Conservation (phyloP, 2,888 invertebrate species). For the Pseudolycoriella hygida region DNA sequence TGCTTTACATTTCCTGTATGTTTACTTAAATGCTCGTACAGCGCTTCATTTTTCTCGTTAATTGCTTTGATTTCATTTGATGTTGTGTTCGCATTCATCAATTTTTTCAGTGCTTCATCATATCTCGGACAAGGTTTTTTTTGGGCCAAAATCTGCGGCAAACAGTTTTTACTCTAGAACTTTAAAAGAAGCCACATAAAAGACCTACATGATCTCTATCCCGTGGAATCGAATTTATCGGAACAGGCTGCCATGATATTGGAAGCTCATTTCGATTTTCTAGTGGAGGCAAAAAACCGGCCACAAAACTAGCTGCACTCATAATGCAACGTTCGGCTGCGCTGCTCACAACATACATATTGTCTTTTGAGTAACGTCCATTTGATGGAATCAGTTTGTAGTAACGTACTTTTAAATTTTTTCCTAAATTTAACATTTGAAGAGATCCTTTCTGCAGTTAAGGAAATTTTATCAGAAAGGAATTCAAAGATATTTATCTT, state of each 20-base stretch:
- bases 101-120: conserved; percentile 31
- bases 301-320: conserved; percentile 67
- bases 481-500: no score
- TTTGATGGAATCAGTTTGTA: conserved; percentile 42
- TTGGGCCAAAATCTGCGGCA: conserved; percentile 22
- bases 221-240: conserved; percentile 59
- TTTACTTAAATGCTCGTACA: conserved; percentile 42
- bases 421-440: conserved; percentile 57
- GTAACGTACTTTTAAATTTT: conserved; percentile 51
- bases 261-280: conserved; percentile 23
- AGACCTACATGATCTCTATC: conserved; percentile 48
- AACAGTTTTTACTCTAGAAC: not conserved
- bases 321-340: conserved; percentile 68
- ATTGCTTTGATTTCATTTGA: conserved; percentile 32
- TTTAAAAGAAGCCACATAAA: not conserved
- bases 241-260: conserved; percentile 72
- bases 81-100: conserved; percentile 31
- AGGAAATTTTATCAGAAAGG: no score
- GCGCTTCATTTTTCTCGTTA: conserved; percentile 35
- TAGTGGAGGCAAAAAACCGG: conserved; percentile 41
- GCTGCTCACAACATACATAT: conserved; percentile 50
- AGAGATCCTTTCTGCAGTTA: conserved; percentile 52
- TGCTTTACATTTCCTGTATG: conserved; percentile 31
- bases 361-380: conserved; percentile 36
- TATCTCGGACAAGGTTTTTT: conserved; percentile 38